Base-by-base conservation (phyloP, 1,140 invertebrate genomes). In the Cydia fagiglandana region DNA sequence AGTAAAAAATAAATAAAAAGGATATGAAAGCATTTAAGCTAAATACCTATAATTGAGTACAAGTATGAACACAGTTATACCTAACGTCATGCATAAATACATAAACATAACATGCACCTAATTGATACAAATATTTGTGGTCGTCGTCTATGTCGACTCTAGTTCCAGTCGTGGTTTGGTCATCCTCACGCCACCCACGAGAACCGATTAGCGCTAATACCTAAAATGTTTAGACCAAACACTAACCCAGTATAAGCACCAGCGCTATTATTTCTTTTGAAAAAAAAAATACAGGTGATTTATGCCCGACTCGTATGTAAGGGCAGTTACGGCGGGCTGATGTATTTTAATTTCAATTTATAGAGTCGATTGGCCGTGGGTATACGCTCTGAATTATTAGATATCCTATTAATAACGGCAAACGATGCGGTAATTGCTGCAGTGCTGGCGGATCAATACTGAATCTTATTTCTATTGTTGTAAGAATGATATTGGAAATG, bases 331-430 rank as follows among this genome's bases (percentile, higher is more conserved):
- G 76, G 78, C 76, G 78, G 83, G 79, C 83, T 85, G 78, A 83
- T 84, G 81, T 89, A 87, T 86, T 91, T 90, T 87, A 92, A 90
- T 91, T 92, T 92, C 88, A 91, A 92, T 91, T 92, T 91, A 92
- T 89, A 84, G 84, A 78, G 78, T 30, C 82, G 77, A 85, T 86
- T 81, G 79, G 75, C 86, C 81, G 81, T 76, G 78, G 79, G 78
- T 79, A 78, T 78, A 79, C 77, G 75, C 74, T 75, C 78, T 78
- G 75, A 84, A 84, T 89, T 87, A 86, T 86, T 84, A 84, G 78
- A 81, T 78, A 78, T 77, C 75, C 76, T 75, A 83, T 84, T 84
- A 86, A 84, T 86, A 83, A 83, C 79, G 20, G 75, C 77, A 80
- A 81, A 80, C 73, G 73, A 77, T 73, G 24, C 64, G 47, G 73